A percentile compares a stretch with the other conserved stretches of the same genome.
Conservation (phyloP, 2,113 vertebrate genomes). For the Plestiodon gilberti region DNA sequence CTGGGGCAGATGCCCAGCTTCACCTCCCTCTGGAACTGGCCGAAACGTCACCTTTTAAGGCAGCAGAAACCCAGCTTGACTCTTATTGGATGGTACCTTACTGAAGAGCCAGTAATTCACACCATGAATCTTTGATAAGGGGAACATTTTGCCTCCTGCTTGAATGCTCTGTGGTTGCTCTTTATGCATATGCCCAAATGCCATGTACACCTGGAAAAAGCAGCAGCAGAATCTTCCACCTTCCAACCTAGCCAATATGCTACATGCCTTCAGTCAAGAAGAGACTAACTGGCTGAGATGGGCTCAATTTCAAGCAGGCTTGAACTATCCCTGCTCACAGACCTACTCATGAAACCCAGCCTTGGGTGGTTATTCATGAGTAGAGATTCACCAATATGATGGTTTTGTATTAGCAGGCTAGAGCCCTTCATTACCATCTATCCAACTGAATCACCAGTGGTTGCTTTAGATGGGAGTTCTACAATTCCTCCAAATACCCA, state of each 20-base stretch:
- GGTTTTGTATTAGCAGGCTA: background rate
- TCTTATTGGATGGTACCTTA: background rate
- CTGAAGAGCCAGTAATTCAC: background rate
- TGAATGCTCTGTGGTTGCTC: background rate
- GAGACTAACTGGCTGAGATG: background rate
- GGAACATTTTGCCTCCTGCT: background rate
- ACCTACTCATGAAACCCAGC: background rate
- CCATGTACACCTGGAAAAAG: background rate
- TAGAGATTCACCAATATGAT: background rate
- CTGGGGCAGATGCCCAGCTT: background rate
- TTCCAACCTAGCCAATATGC: background rate
- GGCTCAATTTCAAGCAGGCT: background rate
- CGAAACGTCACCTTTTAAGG: background rate
- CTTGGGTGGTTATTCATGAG: background rate
- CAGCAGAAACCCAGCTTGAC: background rate
- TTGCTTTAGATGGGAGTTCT: too few relatives aligned
- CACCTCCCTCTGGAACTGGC: background rate
- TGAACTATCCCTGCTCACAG: background rate
- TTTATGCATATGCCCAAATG: background rate
- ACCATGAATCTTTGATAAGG: background rate
- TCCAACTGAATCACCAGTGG: too few relatives aligned
- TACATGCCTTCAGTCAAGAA: background rate
- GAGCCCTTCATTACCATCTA: too few relatives aligned
- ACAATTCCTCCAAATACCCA: too few relatives aligned
- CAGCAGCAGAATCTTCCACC: background rate